Percentiles rank a stretch among this genome's conserved stretches.
Evolutionary conservation across 1,140 invertebrate genomes (phyloP).

Genomic region (Macrocentrus cingulum): DNA sequence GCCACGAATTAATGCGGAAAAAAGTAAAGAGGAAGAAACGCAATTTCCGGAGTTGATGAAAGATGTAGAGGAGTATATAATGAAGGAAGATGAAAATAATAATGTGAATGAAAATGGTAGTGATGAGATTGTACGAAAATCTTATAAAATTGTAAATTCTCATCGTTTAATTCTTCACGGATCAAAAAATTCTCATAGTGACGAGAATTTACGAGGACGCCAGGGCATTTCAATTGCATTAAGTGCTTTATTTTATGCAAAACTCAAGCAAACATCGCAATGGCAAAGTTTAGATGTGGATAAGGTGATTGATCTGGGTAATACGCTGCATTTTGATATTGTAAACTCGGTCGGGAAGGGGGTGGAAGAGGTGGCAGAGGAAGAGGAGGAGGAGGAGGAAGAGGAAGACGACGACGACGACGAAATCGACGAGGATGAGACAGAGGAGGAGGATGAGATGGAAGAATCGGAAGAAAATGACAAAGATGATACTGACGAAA

Average conservation of each 20-base stretch:
- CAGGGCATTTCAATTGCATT: conserved; percentile 43
- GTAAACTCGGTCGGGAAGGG: conserved; percentile 23
- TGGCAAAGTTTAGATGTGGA: conserved; percentile 46
- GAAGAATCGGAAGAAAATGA: conserved; percentile 31
- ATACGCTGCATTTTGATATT: conserved; percentile 34
- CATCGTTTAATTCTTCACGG: conserved; percentile 42
- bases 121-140: conserved; percentile 19
- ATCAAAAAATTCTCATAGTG: conserved; percentile 35
- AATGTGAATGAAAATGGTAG: not conserved
- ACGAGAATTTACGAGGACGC: conserved; percentile 33
- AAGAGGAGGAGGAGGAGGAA: conserved; percentile 17
- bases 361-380: conserved; percentile 13
- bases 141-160: conserved; percentile 40
- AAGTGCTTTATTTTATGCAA: conserved; percentile 35
- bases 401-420: conserved; percentile 31
- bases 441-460: conserved; percentile 15
- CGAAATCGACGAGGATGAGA: conserved; percentile 12
- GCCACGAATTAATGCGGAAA: conserved; percentile 26
- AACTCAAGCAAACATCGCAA: conserved; percentile 30
- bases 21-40: conserved; percentile 15
- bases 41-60: conserved; percentile 48
- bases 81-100: conserved; percentile 31
- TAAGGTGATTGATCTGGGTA: conserved; percentile 38
- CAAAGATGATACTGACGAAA: conserved; percentile 14
- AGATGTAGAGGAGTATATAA: conserved; percentile 37